Base-by-base conservation (phyloP, 1,140 invertebrate genomes). In the Drosophila punjabiensis region DNA sequence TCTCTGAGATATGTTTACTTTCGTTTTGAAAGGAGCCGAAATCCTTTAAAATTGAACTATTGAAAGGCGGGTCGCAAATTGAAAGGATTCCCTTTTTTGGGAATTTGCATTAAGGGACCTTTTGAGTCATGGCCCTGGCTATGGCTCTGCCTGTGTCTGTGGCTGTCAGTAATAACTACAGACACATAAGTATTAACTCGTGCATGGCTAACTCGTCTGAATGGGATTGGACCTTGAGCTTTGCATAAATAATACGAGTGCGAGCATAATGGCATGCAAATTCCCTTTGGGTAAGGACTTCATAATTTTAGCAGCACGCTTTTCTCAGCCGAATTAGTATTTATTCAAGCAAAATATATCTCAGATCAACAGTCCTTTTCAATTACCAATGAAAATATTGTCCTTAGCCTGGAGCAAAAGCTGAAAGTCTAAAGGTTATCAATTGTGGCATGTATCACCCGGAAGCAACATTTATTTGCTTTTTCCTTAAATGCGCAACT, bases 31-130 rank as follows among this genome's bases (percentile, higher is more conserved):
- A 55, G 59, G 48, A 67, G 41, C 8, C 37, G 20, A 67, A 76
- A 68, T 76, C 66, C 64, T 45, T 79, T 76, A 68, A 71, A 66
- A 70, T 45, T 70, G 67, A 70, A 71, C 63, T 55, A 71, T 55
- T 71, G 68, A 60, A 45, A 48, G 58, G 28, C 3, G 18, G 33
- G 52, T 48, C 18, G 39, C 35, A 8, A 20, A 35, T 32, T 16
- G 41, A 73, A 71, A 73, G 45, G 68, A 71, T 74, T 71, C 50
- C 66, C 20, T 37, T 52, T 71, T 52, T 48, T 32, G 24, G 18
- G 33, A 41, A 52, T 74, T 73, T 60, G 68, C 70, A 73, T 73
- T 58, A 11, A 48, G 47, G 18, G 35, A 59, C 66, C 67, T 61
- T 73, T 52, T 47, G 16, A 52, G 18, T 43, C 65, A 58, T 53